Conservation (phyloP, 30 jellyfish, hydroid and myxozoan genomes). For the Nemopilema nomurai region DNA sequence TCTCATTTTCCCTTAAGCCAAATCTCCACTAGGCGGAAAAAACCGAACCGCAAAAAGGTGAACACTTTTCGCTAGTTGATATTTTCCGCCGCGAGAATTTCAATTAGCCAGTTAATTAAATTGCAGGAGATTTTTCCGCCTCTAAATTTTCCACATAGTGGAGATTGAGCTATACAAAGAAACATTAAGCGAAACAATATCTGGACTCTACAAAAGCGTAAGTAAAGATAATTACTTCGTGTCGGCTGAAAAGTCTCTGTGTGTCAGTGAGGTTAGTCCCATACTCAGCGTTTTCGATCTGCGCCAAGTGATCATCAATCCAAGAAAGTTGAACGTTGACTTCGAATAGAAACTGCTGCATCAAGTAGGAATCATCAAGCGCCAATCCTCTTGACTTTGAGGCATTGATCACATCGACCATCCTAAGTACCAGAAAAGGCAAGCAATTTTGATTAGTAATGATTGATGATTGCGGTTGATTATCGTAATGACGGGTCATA, state of each 20-base stretch:
- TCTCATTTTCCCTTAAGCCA: too few species aligned
- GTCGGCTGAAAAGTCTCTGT: conserved; percentile 48
- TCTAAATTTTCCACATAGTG: too few species aligned
- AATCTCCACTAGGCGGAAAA: too few species aligned
- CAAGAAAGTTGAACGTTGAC: conserved; percentile 42
- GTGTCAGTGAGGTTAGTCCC: conserved; percentile 53
- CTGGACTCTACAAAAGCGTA: too few species aligned
- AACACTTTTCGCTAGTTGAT: too few species aligned
- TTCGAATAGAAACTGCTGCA: conserved; percentile 65
- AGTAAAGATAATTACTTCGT: conserved; percentile 35
- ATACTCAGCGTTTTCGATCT: conserved; percentile 39
- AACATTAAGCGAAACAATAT: too few species aligned
- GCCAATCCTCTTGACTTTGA: conserved; percentile 14
- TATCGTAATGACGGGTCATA: background rate
- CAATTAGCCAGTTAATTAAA: too few species aligned
- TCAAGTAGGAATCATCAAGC: conserved; percentile 22
- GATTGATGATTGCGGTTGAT: background rate
- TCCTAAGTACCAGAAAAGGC: conserved; percentile 7
- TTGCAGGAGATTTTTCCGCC: too few species aligned
- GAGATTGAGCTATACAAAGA: too few species aligned
- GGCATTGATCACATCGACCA: conserved; percentile 24
- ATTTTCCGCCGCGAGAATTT: too few species aligned
- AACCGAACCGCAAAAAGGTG: too few species aligned
- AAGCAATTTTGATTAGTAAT: background rate
- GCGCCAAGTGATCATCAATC: conserved; percentile 53